Evolutionary conservation across 2,113 vertebrate genomes (phyloP).

Genomic region (Xenopus borealis): DNA sequence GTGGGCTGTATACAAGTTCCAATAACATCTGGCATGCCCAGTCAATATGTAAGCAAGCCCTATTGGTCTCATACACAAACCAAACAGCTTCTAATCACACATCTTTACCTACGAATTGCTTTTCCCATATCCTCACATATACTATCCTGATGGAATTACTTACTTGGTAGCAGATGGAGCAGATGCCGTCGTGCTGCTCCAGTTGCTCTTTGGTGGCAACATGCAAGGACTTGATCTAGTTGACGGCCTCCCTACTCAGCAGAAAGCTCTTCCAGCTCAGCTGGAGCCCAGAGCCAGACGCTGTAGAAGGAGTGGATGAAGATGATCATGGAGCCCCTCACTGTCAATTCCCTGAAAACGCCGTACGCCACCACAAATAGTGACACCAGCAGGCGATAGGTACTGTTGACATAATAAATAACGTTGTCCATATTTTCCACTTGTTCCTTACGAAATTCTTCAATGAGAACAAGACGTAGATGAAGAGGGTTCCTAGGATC

Average conservation of each 20-base stretch:
- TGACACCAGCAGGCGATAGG: constrained; percentile 88
- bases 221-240: constrained; percentile 94
- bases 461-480: constrained; percentile 96
- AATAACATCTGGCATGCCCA: no score
- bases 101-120: no score
- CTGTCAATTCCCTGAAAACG: constrained; percentile 94
- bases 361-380: constrained; percentile 93
- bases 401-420: constrained; percentile 94
- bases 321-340: constrained; percentile 98
- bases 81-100: no score
- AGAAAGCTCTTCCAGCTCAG: constrained; percentile 98
- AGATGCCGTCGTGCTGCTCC: constrained; percentile 92
- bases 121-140: not conserved
- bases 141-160: not conserved
- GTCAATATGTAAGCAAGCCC: no score
- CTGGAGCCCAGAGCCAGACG: constrained; percentile 91
- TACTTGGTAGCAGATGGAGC: constrained; percentile 98
- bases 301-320: constrained; percentile 96
- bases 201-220: constrained; percentile 82
- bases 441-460: constrained; percentile 91
- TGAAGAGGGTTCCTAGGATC: constrained; percentile 94
- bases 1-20: no score
- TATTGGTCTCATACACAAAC: no score
- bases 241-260: constrained; percentile 89
- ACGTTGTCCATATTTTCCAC: constrained; percentile 98